Base-by-base conservation (phyloP, 2,888 invertebrate species). In the Hemistola chrysoprasaria region DNA sequence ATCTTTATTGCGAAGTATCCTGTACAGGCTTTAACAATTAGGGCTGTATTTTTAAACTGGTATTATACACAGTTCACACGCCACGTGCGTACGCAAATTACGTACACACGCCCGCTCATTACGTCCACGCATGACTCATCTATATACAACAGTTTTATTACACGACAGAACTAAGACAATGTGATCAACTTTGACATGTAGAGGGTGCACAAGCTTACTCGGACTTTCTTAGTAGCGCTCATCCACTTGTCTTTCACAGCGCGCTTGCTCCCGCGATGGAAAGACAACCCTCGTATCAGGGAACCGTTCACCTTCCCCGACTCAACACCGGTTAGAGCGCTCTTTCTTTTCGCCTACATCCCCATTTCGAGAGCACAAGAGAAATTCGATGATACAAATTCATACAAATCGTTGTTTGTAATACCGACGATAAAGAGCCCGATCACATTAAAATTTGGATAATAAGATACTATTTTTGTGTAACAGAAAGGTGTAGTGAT, bases 181-280 rank as follows among this genome's bases (percentile, higher is more conserved):
- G 26, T 35, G 24, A 10, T 8, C 39, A 45, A 43, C 28, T 22
- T 22, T 30, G 22, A 24, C 22, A 22, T 38, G 41, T 34, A 42
- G 34, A 33, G 16, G 50, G 46, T 48, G 62, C 63, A 43, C 45
- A 59, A 64, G 70, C 94, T 93, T 93, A 94, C 94, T 91, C 93
- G 92, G 80, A 93, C 93, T 92, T 92, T 94, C 69, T 93, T 92
- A 73, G 93, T 92, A 77, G 92, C 92, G 53, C 77, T 91, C 71
- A 90, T 92, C 93, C 94, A 93, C 69, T 91, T 91, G 68, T 92
- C 92, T 53, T 71, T 68, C 7, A 85, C 65, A 49, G 76, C 71
- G 65, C 82, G 90, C 53, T 90, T 88, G 67, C 90, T 90, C 74
- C 90, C 88, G 61, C 92, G 90, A 58, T 92, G 91, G 71, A 92